Percentiles rank a stretch among this genome's conserved stretches.
Evolutionary conservation across 1,140 invertebrate species (phyloP).

Genomic region (Lordiphosa collinella): DNA sequence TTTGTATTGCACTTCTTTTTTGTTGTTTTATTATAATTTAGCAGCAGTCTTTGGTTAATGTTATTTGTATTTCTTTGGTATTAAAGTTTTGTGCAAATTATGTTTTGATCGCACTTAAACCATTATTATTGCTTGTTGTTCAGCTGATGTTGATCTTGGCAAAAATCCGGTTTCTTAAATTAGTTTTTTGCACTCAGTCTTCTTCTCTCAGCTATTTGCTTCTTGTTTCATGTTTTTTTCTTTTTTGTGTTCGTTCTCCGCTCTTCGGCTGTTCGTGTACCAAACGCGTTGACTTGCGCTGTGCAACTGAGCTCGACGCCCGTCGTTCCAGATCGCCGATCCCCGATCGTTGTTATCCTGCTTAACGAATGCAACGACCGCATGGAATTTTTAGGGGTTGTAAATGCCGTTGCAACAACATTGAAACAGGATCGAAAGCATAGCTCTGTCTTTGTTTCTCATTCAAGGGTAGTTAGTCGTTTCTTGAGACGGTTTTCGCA

Average conservation of each 20-base stretch:
- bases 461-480: slow-evolving; percentile 27
- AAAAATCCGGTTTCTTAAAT: slow-evolving; percentile 67
- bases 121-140: slow-evolving; percentile 45
- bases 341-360: slow-evolving; percentile 63
- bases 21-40: slow-evolving; percentile 19
- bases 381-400: slow-evolving; percentile 50
- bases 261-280: slow-evolving; percentile 24
- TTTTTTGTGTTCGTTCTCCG: slow-evolving; percentile 12
- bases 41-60: slow-evolving; percentile 48
- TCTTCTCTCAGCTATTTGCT: slow-evolving; percentile 14
- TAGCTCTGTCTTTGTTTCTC: not conserved
- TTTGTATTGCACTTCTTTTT: slow-evolving; percentile 49
- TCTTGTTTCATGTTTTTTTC: slow-evolving; percentile 11
- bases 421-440: slow-evolving; percentile 39
- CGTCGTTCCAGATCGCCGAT: slow-evolving; percentile 70
- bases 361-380: slow-evolving; percentile 35
- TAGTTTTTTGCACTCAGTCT: slow-evolving; percentile 57
- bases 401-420: slow-evolving; percentile 28
- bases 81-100: slow-evolving; percentile 28
- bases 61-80: slow-evolving; percentile 44
- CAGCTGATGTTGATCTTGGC: slow-evolving; percentile 20
- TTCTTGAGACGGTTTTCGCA: slow-evolving; percentile 65
- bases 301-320: slow-evolving; percentile 62
- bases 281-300: slow-evolving; percentile 60
- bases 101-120: slow-evolving; percentile 44